phyloP scores from a whole-genome alignment of 2,888 invertebrate species.

The Pristionchus entomophagus region DNA sequence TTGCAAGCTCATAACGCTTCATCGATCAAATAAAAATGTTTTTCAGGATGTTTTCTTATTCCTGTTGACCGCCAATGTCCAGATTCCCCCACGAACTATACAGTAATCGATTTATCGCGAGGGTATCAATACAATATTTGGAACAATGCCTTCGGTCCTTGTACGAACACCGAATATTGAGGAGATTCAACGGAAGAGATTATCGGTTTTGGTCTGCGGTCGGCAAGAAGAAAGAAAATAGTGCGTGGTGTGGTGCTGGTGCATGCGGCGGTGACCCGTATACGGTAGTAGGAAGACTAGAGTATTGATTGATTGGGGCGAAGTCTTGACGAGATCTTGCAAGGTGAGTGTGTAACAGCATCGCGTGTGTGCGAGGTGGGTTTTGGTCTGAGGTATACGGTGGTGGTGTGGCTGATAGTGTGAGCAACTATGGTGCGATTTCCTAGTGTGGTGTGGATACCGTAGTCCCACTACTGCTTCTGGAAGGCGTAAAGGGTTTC shows the following conservation, averaged over 20 bases:
- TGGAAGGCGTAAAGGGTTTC: conserved; percentile 70
- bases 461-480: conserved; percentile 51
- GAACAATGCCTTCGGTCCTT: not conserved
- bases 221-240: conserved; percentile 24
- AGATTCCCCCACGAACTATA: too few relatives aligned
- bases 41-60: too few relatives aligned
- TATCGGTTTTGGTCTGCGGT: conserved; percentile 30
- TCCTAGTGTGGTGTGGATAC: not conserved
- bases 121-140: conserved; percentile 3
- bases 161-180: not conserved
- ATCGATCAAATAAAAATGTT: too few relatives aligned
- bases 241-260: not conserved
- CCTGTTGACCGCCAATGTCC: too few relatives aligned
- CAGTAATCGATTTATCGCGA: conserved; percentile 10
- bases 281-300: conserved; percentile 28
- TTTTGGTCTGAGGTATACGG: conserved; percentile 13
- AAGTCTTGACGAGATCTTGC: not conserved
- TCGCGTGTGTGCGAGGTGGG: not conserved
- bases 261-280: not conserved
- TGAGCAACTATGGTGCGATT: conserved; percentile 23
- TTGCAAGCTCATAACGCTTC: too few relatives aligned
- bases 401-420: not conserved
- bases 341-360: conserved; percentile 25
- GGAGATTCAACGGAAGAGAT: conserved; percentile 23
- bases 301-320: conserved; percentile 30